Percentiles rank a stretch among this genome's conserved stretches.
These are phyloP conservation scores for Cochlearius cochlearius DNA, from an alignment of 2,113 vertebrate species.

Conservation along the genomic window DNA sequence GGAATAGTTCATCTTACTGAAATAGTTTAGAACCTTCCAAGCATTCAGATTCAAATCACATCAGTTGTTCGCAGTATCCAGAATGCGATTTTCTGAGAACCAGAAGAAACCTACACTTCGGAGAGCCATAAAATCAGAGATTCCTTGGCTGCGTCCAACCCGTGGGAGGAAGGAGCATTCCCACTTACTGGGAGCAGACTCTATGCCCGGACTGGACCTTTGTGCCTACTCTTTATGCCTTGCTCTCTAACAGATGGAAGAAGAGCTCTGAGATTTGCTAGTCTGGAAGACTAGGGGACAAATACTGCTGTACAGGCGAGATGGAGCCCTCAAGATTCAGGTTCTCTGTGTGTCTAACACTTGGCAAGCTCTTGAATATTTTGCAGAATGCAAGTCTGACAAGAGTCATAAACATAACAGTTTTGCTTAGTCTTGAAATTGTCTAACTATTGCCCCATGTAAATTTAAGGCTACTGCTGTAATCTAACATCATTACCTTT, in stretches of 20 bases:
- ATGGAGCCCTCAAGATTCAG: neutral
- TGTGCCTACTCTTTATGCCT: neutral
- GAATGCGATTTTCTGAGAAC: neutral
- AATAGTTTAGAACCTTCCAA: neutral
- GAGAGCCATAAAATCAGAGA: neutral
- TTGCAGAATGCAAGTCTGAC: neutral
- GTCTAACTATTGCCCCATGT: neutral
- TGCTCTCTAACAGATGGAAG: neutral
- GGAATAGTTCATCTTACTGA: neutral
- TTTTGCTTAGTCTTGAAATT: neutral
- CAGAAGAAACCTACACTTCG: neutral
- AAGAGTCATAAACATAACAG: neutral
- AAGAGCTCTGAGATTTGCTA: neutral
- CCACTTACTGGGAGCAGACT: neutral
- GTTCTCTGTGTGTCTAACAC: neutral
- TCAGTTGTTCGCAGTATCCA: neutral
- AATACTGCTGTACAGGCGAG: neutral
- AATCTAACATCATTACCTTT: neutral
- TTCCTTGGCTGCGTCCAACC: neutral
- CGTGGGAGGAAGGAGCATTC: neutral
- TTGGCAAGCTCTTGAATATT: neutral
- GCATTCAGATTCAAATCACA: neutral
- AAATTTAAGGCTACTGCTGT: neutral
- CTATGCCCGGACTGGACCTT: rapidly evolving
- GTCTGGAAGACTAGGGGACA: neutral